A percentile compares a stretch with the other conserved stretches of the same genome.
Evolutionary conservation across 2,888 invertebrate species (phyloP).

Genomic region (Caenorhabditis imperialis): DNA sequence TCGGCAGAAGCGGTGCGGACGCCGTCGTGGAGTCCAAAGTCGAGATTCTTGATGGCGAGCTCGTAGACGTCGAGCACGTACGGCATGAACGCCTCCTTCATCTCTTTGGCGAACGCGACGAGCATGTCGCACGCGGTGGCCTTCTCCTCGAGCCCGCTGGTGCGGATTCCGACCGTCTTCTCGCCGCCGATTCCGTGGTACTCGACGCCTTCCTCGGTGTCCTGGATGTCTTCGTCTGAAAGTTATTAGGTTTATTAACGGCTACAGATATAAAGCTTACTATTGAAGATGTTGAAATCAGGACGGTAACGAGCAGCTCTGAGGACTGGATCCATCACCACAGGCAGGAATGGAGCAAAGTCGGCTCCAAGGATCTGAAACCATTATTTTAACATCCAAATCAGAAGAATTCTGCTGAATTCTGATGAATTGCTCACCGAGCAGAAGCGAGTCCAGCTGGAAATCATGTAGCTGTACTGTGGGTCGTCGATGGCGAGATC

Average conservation of each 20-base stretch:
- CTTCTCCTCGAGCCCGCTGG: conserved; percentile 94
- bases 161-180: conserved; percentile 90
- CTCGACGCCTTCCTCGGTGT: conserved; percentile 90
- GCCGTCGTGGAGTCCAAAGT: conserved; percentile 92
- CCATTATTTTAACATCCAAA: no score
- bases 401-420: no score
- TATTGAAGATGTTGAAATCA: conserved; percentile 90
- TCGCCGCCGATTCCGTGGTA: conserved; percentile 48
- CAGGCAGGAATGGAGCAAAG: conserved; percentile 88
- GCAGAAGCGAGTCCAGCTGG: conserved; percentile 99
- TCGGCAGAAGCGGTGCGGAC: conserved; percentile 94
- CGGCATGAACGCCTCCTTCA: conserved; percentile 86
- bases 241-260: conserved; percentile 1
- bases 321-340: conserved; percentile 95
- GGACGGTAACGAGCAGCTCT: conserved; percentile 93
- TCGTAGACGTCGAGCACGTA: conserved; percentile 84
- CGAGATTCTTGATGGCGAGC: conserved; percentile 85
- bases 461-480: conserved; percentile 92
- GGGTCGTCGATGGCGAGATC: conserved; percentile 64
- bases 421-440: no score
- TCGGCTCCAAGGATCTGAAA: conserved; percentile 57
- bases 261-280: conserved; percentile 83
- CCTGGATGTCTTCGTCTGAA: conserved; percentile 82
- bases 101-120: conserved; percentile 92
- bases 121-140: conserved; percentile 96